Evolutionary conservation across 2,113 vertebrate species (phyloP).

Genomic region (Genyomyrus donnyi): DNA sequence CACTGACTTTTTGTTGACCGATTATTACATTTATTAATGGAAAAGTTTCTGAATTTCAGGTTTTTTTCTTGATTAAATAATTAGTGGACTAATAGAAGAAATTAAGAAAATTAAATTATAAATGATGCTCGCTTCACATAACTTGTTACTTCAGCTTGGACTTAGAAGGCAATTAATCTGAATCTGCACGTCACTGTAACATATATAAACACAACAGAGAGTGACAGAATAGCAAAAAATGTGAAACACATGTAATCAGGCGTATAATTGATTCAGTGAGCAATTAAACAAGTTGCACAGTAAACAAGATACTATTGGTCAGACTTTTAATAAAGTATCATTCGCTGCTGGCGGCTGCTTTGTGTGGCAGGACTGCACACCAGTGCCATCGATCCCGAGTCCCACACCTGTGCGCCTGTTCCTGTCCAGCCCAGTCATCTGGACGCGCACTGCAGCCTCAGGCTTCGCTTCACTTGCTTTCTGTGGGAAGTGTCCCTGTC

Average conservation of each 20-base stretch:
- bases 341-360: background rate
- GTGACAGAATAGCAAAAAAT: slow-evolving; percentile 61
- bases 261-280: slow-evolving; percentile 48
- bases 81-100: background rate
- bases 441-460: background rate
- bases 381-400: background rate
- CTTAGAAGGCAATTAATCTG: slow-evolving; percentile 39
- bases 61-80: background rate
- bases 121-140: background rate
- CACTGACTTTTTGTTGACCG: background rate
- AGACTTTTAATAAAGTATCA: slow-evolving; percentile 45
- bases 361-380: background rate
- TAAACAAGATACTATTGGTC: slow-evolving; percentile 33
- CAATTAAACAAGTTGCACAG: slow-evolving; percentile 43
- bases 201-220: slow-evolving; percentile 49
- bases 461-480: background rate
- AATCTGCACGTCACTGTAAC: slow-evolving; percentile 45
- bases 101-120: background rate
- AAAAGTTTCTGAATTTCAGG: background rate
- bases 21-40: background rate
- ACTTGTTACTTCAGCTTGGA: slow-evolving; percentile 19
- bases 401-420: no score
- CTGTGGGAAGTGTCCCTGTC: background rate
- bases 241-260: slow-evolving; percentile 43
- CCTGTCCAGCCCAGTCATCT: background rate